phyloP scores from a whole-genome alignment of 37 sponge, comb jelly and placozoan species.

The Diacarnus erythraeanus region DNA sequence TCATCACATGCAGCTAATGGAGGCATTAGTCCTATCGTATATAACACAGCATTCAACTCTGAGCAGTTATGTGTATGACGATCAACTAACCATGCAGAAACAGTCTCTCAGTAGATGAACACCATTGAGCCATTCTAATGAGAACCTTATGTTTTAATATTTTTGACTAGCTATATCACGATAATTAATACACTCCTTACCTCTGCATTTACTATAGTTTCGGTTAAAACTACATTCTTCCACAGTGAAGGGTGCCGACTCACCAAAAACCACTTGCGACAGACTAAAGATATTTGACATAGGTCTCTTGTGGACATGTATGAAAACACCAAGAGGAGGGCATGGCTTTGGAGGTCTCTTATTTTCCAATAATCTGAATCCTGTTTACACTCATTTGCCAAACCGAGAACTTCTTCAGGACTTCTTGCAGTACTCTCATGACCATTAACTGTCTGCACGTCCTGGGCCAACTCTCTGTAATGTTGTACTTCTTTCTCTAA shows the following conservation, averaged over 20 bases:
- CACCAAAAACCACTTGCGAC: slow-evolving; percentile 38
- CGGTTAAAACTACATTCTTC: slow-evolving; percentile 27
- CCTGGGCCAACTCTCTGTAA: slow-evolving; percentile 23
- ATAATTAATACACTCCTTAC: neutral
- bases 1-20: slow-evolving; percentile 40
- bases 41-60: neutral
- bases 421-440: neutral
- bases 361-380: slow-evolving; percentile 13
- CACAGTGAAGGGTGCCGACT: slow-evolving; percentile 58
- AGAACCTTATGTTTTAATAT: slow-evolving; percentile 12
- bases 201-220: slow-evolving; percentile 32
- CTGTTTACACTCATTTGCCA: neutral
- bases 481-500: slow-evolving; percentile 40
- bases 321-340: slow-evolving; percentile 40
- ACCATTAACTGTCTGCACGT: neutral
- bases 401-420: neutral
- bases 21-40: slow-evolving; percentile 45
- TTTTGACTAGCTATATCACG: too few relatives aligned
- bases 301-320: slow-evolving; percentile 50
- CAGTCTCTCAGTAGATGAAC: slow-evolving; percentile 25
- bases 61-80: neutral
- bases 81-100: slow-evolving; percentile 33
- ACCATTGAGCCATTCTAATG: slow-evolving; percentile 11
- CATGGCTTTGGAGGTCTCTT: slow-evolving; percentile 7
- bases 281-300: slow-evolving; percentile 40